These are phyloP conservation scores for Tillus elongatus DNA, from an alignment of 2,888 invertebrate genomes.

Conservation along the genomic window DNA sequence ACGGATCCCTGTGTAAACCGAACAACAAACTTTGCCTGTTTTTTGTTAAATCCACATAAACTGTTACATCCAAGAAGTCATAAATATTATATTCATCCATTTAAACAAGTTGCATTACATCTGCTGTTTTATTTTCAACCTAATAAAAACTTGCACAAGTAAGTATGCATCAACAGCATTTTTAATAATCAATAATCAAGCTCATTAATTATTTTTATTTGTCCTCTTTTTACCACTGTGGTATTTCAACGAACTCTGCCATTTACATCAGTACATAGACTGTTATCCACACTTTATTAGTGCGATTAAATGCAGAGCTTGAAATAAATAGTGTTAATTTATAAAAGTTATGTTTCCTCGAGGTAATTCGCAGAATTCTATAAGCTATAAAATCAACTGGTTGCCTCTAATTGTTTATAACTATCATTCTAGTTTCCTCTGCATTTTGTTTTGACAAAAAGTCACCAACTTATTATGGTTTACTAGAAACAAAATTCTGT, in stretches of 20 bases:
- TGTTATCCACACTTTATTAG: too few relatives aligned
- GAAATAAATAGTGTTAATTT: too few relatives aligned
- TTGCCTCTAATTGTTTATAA: too few relatives aligned
- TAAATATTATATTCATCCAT: slow-evolving; percentile 7
- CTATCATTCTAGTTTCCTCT: too few relatives aligned
- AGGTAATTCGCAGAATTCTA: too few relatives aligned
- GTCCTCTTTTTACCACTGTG: slow-evolving; percentile 10
- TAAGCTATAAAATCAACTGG: too few relatives aligned
- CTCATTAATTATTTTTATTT: slow-evolving; percentile 21
- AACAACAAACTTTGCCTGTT: neutral
- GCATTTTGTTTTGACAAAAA: too few relatives aligned
- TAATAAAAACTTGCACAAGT: slow-evolving; percentile 8
- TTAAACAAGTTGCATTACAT: slow-evolving; percentile 5
- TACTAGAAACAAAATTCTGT: too few relatives aligned
- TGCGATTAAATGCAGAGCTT: too few relatives aligned
- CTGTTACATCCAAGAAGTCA: slow-evolving; percentile 8
- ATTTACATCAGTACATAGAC: slow-evolving; percentile 21
- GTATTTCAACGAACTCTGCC: slow-evolving; percentile 12
- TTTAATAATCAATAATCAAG: slow-evolving; percentile 18
- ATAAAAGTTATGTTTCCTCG: too few relatives aligned
- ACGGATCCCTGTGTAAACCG: too few relatives aligned
- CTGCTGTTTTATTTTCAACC: slow-evolving; percentile 1
- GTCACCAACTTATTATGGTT: too few relatives aligned
- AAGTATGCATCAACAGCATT: slow-evolving; percentile 9
- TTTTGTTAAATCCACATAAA: neutral